phyloP scores from a whole-genome alignment of 2,113 vertebrate genomes.

The Alethe castanea region DNA sequence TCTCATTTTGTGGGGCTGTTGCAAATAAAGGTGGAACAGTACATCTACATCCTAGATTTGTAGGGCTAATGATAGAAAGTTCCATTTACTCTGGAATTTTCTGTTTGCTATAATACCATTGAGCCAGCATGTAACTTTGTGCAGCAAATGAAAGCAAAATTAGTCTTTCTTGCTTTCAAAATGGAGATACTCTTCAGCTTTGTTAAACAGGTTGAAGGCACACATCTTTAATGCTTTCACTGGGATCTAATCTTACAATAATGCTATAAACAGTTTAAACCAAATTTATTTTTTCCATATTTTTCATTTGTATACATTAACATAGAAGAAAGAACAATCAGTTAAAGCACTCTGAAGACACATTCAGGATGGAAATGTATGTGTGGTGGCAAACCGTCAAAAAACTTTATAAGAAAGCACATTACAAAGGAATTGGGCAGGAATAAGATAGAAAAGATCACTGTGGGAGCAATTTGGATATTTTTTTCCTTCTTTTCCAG shows the following conservation, averaged over 20 bases:
- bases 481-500: neutral
- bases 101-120: neutral
- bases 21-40: neutral
- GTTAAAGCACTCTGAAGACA: neutral
- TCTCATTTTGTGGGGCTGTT: neutral
- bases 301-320: neutral
- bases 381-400: neutral
- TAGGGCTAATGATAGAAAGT: neutral
- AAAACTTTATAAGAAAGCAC: neutral
- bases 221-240: neutral
- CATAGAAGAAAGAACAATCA: neutral
- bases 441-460: neutral
- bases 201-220: neutral
- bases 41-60: neutral
- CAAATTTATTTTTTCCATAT: neutral
- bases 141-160: neutral
- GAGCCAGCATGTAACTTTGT: neutral
- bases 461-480: neutral
- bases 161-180: neutral
- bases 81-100: slow-evolving; percentile 2
- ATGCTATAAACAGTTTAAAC: neutral
- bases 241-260: neutral
- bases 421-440: neutral
- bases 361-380: neutral
- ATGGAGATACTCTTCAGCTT: neutral